These are phyloP conservation scores for Dromococcyx pavoninus DNA, from an alignment of 2,797 vertebrate species.

Conservation along the genomic window DNA sequence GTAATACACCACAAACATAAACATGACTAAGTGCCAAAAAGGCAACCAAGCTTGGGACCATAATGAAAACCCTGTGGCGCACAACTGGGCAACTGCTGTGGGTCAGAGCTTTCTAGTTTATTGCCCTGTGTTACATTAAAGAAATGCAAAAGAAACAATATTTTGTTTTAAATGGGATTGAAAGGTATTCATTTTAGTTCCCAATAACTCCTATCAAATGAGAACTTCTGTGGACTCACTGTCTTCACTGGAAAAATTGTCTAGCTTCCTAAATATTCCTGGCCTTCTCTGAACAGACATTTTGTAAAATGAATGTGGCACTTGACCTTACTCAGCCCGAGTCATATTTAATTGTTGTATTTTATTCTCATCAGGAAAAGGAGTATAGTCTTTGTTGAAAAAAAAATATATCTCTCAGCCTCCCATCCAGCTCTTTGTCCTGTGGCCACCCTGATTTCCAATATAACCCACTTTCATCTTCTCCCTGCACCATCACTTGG, in stretches of 20 bases:
- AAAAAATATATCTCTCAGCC: not conserved
- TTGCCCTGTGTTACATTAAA: not conserved
- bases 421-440: not conserved
- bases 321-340: not conserved
- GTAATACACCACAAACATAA: not conserved
- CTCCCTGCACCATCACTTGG: not conserved
- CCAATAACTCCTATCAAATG: not conserved
- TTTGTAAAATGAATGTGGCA: not conserved
- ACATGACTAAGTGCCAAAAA: not conserved
- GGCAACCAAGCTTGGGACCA: not conserved
- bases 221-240: not conserved
- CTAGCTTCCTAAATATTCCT: not conserved
- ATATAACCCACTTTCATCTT: not conserved
- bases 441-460: not conserved
- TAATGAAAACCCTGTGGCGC: not conserved
- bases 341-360: not conserved
- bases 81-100: not conserved
- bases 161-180: not conserved
- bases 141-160: not conserved
- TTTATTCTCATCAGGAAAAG: not conserved
- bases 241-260: not conserved
- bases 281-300: not conserved
- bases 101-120: not conserved
- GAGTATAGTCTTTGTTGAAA: not conserved
- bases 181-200: not conserved